Conservation (phyloP, 2,888 invertebrate species). For the Lasioglossum morio region DNA sequence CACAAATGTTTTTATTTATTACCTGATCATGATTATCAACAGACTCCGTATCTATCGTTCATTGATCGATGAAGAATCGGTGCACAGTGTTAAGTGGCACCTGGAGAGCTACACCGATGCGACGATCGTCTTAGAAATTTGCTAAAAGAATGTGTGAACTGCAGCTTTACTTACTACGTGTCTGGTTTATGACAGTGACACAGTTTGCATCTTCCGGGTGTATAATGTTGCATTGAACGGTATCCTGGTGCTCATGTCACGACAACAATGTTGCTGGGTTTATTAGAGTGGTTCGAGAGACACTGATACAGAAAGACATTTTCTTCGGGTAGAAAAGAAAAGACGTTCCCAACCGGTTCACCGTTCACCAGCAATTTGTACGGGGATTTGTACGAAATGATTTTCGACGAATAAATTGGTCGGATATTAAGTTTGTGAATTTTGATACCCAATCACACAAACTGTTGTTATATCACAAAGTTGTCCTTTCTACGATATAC, state of each 20-base stretch:
- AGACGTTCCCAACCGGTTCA: background rate
- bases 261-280: background rate
- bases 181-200: background rate
- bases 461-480: conserved; percentile 53
- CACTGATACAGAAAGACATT: background rate
- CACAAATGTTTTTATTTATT: too few relatives aligned
- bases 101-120: too few relatives aligned
- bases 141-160: too few relatives aligned
- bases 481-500: conserved; percentile 60
- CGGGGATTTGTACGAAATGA: background rate
- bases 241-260: background rate
- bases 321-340: background rate
- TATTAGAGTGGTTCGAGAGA: background rate
- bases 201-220: conserved; percentile 13
- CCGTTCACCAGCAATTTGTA: background rate
- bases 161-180: too few relatives aligned
- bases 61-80: too few relatives aligned
- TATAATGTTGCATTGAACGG: conserved; percentile 9
- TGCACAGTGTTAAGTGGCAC: too few relatives aligned
- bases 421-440: conserved; percentile 18
- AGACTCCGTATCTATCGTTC: too few relatives aligned
- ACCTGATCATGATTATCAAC: too few relatives aligned
- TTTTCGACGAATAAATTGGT: background rate
- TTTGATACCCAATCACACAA: conserved; percentile 32
- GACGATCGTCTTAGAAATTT: too few relatives aligned